phyloP scores from a whole-genome alignment of 1,140 invertebrate genomes.

The Agraylea sexmaculata region DNA sequence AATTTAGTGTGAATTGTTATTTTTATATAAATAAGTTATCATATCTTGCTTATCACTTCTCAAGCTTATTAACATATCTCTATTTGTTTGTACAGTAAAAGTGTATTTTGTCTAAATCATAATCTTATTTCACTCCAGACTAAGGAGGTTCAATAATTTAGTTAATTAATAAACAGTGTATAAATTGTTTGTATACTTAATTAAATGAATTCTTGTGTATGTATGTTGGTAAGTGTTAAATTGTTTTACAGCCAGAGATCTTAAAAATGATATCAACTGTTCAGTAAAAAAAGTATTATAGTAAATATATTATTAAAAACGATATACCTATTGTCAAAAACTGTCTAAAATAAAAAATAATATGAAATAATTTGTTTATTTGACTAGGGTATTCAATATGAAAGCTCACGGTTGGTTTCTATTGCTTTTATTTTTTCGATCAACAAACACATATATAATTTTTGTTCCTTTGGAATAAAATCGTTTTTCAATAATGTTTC shows the following conservation, averaged over 20 bases:
- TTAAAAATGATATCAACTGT: conserved; percentile 1
- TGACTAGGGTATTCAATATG: conserved; percentile 4
- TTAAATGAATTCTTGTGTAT: conserved; percentile 1
- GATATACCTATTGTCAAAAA: conserved; percentile 9
- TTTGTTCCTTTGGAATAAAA: conserved; percentile 10
- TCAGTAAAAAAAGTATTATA: conserved; percentile 5
- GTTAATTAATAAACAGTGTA: too few relatives aligned
- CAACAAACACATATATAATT: conserved; percentile 20
- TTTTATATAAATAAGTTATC: too few relatives aligned
- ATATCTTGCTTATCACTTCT: too few relatives aligned
- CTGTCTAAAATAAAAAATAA: conserved; percentile 15
- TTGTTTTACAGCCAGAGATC: conserved; percentile 14
- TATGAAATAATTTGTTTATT: conserved; percentile 1
- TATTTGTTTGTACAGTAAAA: too few relatives aligned
- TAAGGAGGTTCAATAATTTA: too few relatives aligned
- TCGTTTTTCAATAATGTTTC: conserved; percentile 16
- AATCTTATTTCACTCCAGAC: too few relatives aligned
- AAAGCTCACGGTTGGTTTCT: conserved; percentile 9
- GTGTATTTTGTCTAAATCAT: too few relatives aligned
- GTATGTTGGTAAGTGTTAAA: conserved; percentile 14
- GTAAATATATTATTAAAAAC: conserved; percentile 11
- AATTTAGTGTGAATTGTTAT: too few relatives aligned
- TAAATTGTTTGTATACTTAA: too few relatives aligned
- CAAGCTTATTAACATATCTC: too few relatives aligned
- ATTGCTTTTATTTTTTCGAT: conserved; percentile 21